Conservation (phyloP, 2,797 vertebrate genomes). For the Callimico goeldii region DNA sequence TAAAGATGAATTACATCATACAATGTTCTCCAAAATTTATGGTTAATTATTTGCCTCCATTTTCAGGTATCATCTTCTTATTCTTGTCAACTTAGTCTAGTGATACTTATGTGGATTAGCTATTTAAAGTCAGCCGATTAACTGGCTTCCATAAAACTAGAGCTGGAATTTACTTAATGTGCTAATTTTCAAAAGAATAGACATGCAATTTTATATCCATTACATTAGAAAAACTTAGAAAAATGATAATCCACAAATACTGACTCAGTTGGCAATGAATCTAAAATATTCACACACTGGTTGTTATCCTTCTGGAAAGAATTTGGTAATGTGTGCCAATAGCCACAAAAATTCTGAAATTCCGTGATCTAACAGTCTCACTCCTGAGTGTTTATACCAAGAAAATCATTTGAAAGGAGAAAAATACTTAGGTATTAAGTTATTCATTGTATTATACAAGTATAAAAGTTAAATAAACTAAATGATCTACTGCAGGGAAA, state of each 20-base stretch:
- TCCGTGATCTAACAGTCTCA: slow-evolving; percentile 14
- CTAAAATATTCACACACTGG: slow-evolving; percentile 19
- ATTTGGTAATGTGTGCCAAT: slow-evolving; percentile 42
- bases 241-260: slow-evolving; percentile 36
- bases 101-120: background rate
- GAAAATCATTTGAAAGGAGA: slow-evolving; percentile 54
- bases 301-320: slow-evolving; percentile 61
- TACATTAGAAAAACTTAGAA: slow-evolving; percentile 22
- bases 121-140: slow-evolving; percentile 23
- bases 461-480: slow-evolving; percentile 3
- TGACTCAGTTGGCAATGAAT: slow-evolving; percentile 39
- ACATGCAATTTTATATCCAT: slow-evolving; percentile 19
- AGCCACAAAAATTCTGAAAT: slow-evolving; percentile 57
- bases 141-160: background rate
- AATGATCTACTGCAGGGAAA: slow-evolving; percentile 17
- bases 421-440: slow-evolving; percentile 45
- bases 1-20: background rate
- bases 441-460: slow-evolving; percentile 34
- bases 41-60: background rate
- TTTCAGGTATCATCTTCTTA: background rate
- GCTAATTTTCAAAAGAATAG: slow-evolving; percentile 39
- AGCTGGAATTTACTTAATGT: background rate
- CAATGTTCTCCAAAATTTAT: background rate
- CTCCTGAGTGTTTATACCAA: slow-evolving; percentile 30
- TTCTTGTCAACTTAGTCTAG: slow-evolving; percentile 18